phyloP scores from a whole-genome alignment of 2,888 invertebrate genomes.

The Lithodes maja region DNA sequence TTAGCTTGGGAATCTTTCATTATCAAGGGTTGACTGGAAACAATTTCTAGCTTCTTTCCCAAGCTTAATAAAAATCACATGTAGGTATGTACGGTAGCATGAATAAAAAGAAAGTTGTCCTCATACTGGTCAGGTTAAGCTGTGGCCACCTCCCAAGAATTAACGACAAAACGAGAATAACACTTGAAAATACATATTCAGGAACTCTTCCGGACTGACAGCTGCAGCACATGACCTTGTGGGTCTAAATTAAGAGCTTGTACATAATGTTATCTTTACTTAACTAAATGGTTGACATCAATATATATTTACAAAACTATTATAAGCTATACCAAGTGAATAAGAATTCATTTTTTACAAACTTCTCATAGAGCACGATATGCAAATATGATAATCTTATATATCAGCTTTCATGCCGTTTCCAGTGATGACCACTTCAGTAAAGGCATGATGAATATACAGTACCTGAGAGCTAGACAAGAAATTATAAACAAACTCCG shows the following conservation, averaged over 20 bases:
- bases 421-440: slow-evolving; percentile 41
- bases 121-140: no score
- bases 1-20: no score
- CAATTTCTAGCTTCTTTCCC: no score
- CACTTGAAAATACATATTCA: neutral
- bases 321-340: slow-evolving; percentile 63
- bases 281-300: slow-evolving; percentile 57
- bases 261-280: slow-evolving; percentile 49
- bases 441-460: slow-evolving; percentile 61
- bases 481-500: slow-evolving; percentile 51
- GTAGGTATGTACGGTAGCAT: no score
- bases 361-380: slow-evolving; percentile 61
- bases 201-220: neutral
- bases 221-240: slow-evolving; percentile 24
- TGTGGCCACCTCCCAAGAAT: no score
- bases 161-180: no score
- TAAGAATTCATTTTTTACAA: slow-evolving; percentile 62
- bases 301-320: slow-evolving; percentile 66
- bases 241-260: slow-evolving; percentile 30
- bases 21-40: no score
- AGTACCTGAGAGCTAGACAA: slow-evolving; percentile 67
- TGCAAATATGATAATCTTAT: slow-evolving; percentile 59
- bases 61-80: no score
- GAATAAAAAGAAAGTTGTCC: no score
- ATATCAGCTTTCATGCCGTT: slow-evolving; percentile 38